Conservation (phyloP, 2,113 vertebrate genomes). For the Lepidothrix coronata region DNA sequence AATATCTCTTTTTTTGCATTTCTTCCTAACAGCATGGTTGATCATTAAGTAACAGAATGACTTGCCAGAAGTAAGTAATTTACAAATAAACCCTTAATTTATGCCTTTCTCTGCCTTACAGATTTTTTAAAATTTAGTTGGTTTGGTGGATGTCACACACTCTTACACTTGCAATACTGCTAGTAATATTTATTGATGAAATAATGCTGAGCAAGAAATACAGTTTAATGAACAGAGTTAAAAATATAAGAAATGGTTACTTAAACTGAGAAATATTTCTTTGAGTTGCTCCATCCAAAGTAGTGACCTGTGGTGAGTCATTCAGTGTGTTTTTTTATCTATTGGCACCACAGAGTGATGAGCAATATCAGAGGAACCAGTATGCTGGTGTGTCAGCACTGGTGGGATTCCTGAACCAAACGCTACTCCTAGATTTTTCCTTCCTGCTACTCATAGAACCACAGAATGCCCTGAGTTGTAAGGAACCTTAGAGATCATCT, state of each 20-base stretch:
- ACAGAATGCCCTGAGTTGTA: neutral
- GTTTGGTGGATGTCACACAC: neutral
- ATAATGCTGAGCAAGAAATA: neutral
- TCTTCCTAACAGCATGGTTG: neutral
- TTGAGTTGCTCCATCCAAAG: neutral
- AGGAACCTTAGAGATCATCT: neutral
- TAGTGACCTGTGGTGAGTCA: neutral
- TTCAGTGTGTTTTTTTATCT: neutral
- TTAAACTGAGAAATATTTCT: neutral
- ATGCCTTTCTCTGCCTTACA: neutral
- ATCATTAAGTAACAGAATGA: neutral
- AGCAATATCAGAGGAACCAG: neutral
- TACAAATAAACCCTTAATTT: neutral
- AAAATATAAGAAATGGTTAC: neutral
- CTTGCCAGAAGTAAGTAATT: neutral
- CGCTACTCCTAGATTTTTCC: neutral
- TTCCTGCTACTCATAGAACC: neutral
- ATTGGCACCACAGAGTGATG: neutral
- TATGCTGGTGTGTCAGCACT: neutral
- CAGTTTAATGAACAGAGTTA: neutral
- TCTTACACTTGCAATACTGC: neutral
- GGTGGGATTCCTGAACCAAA: neutral
- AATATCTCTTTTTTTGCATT: fast-evolving
- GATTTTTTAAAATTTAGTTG: neutral
- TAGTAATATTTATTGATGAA: neutral